Evolutionary conservation across 2,113 vertebrate genomes (phyloP).

Genomic region (Hippocampus mohnikei): DNA sequence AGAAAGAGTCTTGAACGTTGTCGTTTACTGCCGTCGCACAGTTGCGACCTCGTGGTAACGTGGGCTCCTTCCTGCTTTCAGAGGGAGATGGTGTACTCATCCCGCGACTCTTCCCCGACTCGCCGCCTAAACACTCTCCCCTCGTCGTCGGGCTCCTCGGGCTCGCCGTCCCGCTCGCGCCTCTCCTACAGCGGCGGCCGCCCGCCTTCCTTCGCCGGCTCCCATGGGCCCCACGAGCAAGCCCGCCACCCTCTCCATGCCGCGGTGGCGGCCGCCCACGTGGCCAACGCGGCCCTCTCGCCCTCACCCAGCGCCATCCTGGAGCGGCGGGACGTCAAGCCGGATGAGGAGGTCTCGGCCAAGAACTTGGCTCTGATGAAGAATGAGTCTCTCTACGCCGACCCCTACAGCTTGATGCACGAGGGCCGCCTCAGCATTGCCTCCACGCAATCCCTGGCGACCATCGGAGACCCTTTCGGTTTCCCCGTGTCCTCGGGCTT

Average conservation of each 20-base stretch:
- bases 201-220: constrained; percentile 85
- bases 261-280: constrained; percentile 74
- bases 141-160: constrained; percentile 72
- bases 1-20: neutral
- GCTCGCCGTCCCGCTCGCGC: constrained; percentile 89
- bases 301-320: constrained; percentile 96
- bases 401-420: constrained; percentile 90
- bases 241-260: constrained; percentile 70
- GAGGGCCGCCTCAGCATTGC: constrained; percentile 94
- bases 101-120: constrained; percentile 92
- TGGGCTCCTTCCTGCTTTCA: constrained; percentile 59
- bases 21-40: neutral
- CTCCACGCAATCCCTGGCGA: constrained; percentile 85
- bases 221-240: constrained; percentile 72
- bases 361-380: constrained; percentile 93
- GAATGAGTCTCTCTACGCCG: constrained; percentile 89
- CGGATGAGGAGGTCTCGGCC: constrained; percentile 87
- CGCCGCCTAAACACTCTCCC: constrained; percentile 91
- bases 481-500: constrained; percentile 83
- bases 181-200: constrained; percentile 90
- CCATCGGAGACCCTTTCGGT: constrained; percentile 86
- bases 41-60: constrained; percentile 42
- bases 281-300: constrained; percentile 76
- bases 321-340: constrained; percentile 94
- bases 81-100: constrained; percentile 96